phyloP scores from a whole-genome alignment of 2,888 invertebrate genomes.

The Steromphala cineraria region DNA sequence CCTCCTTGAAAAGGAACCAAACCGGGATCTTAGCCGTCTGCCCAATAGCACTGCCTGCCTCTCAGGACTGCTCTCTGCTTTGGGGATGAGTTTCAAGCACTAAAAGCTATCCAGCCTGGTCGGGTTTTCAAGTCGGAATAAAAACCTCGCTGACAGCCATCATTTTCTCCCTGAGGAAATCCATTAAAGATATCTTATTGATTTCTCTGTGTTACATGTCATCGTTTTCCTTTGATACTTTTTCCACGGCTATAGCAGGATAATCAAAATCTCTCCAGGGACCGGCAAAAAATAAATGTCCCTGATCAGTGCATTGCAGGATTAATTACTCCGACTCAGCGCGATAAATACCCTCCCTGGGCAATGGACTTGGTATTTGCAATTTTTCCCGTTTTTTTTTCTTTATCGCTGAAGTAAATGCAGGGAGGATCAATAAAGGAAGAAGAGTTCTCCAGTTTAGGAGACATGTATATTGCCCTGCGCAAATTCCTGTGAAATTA shows the following conservation, averaged over 20 bases:
- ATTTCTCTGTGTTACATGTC: conserved; percentile 17
- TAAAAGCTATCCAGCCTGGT: conserved; percentile 5
- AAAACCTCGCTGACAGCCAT: conserved; percentile 8
- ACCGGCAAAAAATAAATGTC: conserved; percentile 15
- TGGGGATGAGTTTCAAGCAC: conserved; percentile 13
- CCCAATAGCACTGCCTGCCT: background rate
- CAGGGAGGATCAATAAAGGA: background rate
- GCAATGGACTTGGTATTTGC: background rate
- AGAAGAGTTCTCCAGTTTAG: conserved; percentile 7
- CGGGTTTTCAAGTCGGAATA: background rate
- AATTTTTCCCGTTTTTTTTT: background rate
- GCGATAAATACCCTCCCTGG: conserved; percentile 7
- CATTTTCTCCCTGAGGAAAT: conserved; percentile 19
- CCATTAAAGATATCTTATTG: conserved; percentile 18
- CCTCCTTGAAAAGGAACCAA: background rate
- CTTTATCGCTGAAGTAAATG: conserved; percentile 9
- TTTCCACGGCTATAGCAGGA: background rate
- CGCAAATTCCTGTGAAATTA: background rate
- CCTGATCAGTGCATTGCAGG: conserved; percentile 1
- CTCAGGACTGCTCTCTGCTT: background rate
- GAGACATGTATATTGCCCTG: background rate
- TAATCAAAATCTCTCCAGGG: conserved; percentile 23
- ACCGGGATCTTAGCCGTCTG: background rate
- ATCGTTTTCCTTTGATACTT: conserved; percentile 15
- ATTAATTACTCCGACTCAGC: conserved; percentile 14